These are phyloP conservation scores for Scomber japonicus DNA, from an alignment of 2,113 vertebrate genomes.

Conservation along the genomic window DNA sequence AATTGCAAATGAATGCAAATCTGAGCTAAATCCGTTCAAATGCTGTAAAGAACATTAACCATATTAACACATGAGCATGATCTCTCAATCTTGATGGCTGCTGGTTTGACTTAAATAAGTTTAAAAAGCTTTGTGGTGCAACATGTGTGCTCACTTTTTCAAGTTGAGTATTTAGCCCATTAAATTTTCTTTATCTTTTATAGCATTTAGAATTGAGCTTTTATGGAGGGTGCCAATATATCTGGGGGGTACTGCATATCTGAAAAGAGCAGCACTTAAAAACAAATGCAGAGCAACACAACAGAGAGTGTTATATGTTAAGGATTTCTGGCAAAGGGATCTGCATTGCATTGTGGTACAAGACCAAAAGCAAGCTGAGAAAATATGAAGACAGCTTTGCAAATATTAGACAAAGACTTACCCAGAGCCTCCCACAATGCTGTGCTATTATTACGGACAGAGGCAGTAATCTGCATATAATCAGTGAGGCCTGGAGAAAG, in stretches of 20 bases:
- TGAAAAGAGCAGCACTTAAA: constrained; percentile 38
- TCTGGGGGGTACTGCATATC: constrained; percentile 30
- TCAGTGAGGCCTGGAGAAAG: constrained; percentile 48
- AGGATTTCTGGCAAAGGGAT: constrained; percentile 31
- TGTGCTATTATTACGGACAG: constrained; percentile 34
- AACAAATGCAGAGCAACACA: constrained; percentile 30
- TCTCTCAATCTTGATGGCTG: constrained; percentile 43
- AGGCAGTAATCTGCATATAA: constrained; percentile 44
- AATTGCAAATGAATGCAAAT: constrained; percentile 43
- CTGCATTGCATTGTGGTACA: constrained; percentile 28
- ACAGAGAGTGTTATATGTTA: constrained; percentile 24
- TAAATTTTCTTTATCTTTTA: constrained; percentile 37
- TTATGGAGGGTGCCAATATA: constrained; percentile 34
- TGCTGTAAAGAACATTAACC: constrained; percentile 35
- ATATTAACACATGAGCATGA: constrained; percentile 41
- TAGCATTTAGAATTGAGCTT: constrained; percentile 19
- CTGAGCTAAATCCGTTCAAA: constrained; percentile 28
- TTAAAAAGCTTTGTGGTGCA: constrained; percentile 33
- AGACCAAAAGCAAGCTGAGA: constrained; percentile 38
- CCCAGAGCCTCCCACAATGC: constrained; percentile 13
- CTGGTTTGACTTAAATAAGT: constrained; percentile 41
- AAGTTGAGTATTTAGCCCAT: constrained; percentile 23
- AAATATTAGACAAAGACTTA: constrained; percentile 51
- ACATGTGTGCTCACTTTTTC: constrained; percentile 16
- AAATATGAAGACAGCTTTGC: constrained; percentile 50